Percentiles rank a stretch among this genome's conserved stretches.
phyloP scores from a whole-genome alignment of 1,140 invertebrate genomes.

The Pachyrhynchus sulphureomaculatus region DNA sequence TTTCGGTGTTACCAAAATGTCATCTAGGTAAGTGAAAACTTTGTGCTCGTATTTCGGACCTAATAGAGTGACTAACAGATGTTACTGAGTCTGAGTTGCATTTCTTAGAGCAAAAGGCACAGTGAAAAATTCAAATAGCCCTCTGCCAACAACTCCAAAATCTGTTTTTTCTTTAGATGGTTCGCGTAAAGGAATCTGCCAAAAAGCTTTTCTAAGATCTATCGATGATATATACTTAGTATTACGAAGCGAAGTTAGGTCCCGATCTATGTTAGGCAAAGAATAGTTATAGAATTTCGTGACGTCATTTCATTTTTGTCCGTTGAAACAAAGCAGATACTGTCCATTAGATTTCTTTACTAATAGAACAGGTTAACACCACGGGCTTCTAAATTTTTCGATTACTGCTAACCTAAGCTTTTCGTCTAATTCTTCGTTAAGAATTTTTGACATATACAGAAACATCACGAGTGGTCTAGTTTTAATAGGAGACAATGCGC shows the following conservation, averaged over 20 bases:
- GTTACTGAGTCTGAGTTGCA: constrained; percentile 48
- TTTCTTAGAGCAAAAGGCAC: constrained; percentile 51
- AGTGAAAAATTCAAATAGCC: constrained; percentile 45
- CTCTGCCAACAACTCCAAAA: constrained; percentile 47
- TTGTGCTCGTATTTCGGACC: constrained; percentile 41
- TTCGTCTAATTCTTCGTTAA: constrained; percentile 31
- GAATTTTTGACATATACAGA: constrained; percentile 24
- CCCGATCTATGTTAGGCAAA: constrained; percentile 37
- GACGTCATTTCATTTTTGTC: constrained; percentile 48
- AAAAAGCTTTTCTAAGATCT: constrained; percentile 47
- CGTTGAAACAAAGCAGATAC: constrained; percentile 47
- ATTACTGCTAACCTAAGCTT: constrained; percentile 28
- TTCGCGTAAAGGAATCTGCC: constrained; percentile 45
- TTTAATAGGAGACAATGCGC: constrained; percentile 18
- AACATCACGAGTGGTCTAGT: constrained; percentile 22
- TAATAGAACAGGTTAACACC: constrained; percentile 29
- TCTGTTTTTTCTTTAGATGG: constrained; percentile 45
- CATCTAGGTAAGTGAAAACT: constrained; percentile 45
- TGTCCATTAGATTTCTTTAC: constrained; percentile 32
- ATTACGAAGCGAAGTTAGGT: constrained; percentile 40
- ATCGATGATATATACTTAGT: constrained; percentile 44
- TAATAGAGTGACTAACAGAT: constrained; percentile 48
- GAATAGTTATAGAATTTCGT: constrained; percentile 44
- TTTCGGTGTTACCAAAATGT: constrained; percentile 45
- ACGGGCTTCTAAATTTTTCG: constrained; percentile 23